Evolutionary conservation across 2,888 invertebrate species (phyloP), one percentile per base, ranked within the genome.

Genomic region (Tachystola acroxantha): DNA sequence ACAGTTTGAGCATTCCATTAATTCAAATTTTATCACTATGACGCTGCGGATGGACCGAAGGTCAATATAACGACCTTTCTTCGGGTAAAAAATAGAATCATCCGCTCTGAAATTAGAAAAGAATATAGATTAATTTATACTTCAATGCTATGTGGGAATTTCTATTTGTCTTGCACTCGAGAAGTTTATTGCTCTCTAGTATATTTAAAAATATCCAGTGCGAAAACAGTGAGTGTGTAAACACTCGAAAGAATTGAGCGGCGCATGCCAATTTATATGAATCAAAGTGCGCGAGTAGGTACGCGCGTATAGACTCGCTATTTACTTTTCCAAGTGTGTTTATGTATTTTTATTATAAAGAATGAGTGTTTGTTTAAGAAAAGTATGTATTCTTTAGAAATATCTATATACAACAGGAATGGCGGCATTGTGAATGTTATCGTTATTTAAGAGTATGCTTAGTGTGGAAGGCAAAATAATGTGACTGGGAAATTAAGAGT

Each of bases 151-250:
- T 5, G 11, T 34, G 34, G n/a, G 16, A 11, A 20, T 25, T 29
- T 32, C 5, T 37, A 28, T 37, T 35, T 40, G 37, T 34, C 34
- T 36, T 42, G 36, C 24, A 31, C 10, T 28, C 25, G 14, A n/a
- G 30, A 40, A 46, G 49, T 47, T 47, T 43, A 44, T 46, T 47
- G 42, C 43, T 43, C 45, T 37, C 40, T 32, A 32, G 26, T 35
- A 34, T 11, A 29, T 35, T 39, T 34, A 42, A 42, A 25, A 42
- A 43, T 37, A 39, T 30, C 16, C 10, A n/a, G 13, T 22, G 16
- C 14, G 32, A 32, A 14, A 25, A 26, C 16, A 34, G 11, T 20
- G 26, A 14, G 20, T 10, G 20, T 19, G 36, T 37, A 39, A 43
- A 43, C 34, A 39, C 39, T 42, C 10, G 31, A 42, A 30, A 42